Conservation (phyloP, 1,140 invertebrate species). For the Proctacanthus coquilletti region DNA sequence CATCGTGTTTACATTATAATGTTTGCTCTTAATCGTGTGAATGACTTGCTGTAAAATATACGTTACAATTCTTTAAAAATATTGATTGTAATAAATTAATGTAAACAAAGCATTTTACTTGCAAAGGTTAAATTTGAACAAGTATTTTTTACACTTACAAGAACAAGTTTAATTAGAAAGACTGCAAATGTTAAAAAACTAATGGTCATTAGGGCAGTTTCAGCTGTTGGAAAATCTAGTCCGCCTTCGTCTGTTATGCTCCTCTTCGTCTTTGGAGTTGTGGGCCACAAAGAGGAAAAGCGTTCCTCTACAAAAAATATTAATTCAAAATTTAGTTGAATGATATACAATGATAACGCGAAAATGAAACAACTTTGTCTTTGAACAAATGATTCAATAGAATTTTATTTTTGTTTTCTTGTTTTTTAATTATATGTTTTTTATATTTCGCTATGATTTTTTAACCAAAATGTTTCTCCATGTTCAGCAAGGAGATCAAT, state of each 20-base stretch:
- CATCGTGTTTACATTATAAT: constrained; percentile 11
- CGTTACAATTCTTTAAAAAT: too few species aligned
- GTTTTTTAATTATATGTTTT: too few species aligned
- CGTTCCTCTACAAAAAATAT: constrained; percentile 14
- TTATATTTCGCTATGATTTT: too few species aligned
- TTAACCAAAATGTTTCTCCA: too few species aligned
- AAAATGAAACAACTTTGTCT: constrained; percentile 1
- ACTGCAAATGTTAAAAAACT: constrained; percentile 70
- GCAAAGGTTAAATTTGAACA: neutral
- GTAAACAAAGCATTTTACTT: neutral
- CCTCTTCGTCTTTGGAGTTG: constrained; percentile 16
- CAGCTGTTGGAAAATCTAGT: constrained; percentile 60
- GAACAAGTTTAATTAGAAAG: constrained; percentile 63
- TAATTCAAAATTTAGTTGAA: neutral
- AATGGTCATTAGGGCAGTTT: constrained; percentile 61
- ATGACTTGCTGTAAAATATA: constrained; percentile 35
- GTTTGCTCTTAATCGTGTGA: constrained; percentile 31
- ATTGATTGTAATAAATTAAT: neutral
- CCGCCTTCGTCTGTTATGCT: constrained; percentile 32
- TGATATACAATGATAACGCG: neutral
- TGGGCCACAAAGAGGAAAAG: constrained; percentile 18
- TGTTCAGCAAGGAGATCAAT: too few species aligned
- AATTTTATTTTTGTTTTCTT: too few species aligned
- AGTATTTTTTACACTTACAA: constrained; percentile 36
- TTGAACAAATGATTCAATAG: too few species aligned